Evolutionary conservation across 2,113 vertebrate genomes (phyloP), one percentile per base, ranked within the genome.

Genomic region (Pteropus alecto): DNA sequence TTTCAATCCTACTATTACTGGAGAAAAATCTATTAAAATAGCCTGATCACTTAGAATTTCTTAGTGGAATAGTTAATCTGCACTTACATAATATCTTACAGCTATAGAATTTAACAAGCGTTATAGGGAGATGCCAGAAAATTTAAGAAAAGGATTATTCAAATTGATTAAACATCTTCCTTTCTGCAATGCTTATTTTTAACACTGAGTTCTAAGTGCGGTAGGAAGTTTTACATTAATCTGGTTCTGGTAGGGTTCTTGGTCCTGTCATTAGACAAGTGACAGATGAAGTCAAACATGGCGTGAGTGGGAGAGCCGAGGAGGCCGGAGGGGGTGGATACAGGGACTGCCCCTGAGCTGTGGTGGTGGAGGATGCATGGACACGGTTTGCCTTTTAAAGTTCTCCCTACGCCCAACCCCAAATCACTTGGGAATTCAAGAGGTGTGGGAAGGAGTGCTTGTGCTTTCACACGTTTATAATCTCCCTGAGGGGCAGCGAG

Each of bases 1-100:
- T 58, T 89, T 93, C 74, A 87, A 84, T 94, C 33, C 61, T 95
- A 41, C 48, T 77, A 18, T 77, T 90, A 22, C 14, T 43, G 71
- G 81, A 78, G 79, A 74, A 68, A 68, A 87, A 81, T 68, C 33
- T 56, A 63, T 76, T 61, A 83, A 77, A 88, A 58, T 46, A 67
- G 51, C 30, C 61, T 33, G 38, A 56, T 65, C 61, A 63, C 35
- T 73, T 41, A 86, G 85, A 86, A 68, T 71, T 81, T 71, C 93
- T 71, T 67, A 54, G 90, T 54, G 84, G 60, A 60, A 56, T 88
- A 76, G 38, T 85, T 76, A 46, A 84, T 78, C 46, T 51, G 3
- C 30, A 79, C 51, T 78, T 91, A 65, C 10, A 1, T 92, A 30
- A 33, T 81, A 63, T 41, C 14, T 93, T 81, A 68, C 0, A 61